Evolutionary conservation across 2,113 vertebrate species (phyloP).

Genomic region (Holacanthus passer): DNA sequence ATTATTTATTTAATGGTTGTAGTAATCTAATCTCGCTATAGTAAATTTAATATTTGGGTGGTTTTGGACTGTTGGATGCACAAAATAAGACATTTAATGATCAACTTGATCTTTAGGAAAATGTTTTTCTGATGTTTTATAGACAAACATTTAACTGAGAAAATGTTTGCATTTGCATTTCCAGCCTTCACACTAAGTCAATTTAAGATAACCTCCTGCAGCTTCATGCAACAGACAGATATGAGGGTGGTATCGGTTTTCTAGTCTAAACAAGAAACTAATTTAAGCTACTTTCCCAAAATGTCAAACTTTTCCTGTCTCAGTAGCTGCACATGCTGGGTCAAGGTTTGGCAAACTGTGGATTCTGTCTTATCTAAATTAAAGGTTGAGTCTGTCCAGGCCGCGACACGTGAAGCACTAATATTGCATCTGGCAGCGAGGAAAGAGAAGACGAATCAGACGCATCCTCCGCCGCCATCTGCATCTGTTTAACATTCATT

Average conservation of each 20-base stretch:
- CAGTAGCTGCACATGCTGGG: constrained; percentile 14
- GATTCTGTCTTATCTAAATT: constrained; percentile 23
- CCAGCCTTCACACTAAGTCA: background rate
- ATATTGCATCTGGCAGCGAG: constrained; percentile 5
- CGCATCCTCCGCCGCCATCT: background rate
- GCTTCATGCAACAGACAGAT: background rate
- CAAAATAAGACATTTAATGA: background rate
- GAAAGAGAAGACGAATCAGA: background rate
- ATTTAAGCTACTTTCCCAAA: background rate
- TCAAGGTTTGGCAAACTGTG: background rate
- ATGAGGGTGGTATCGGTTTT: background rate
- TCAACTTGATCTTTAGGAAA: background rate
- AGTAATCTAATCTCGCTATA: no score
- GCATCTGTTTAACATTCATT: constrained; percentile 47
- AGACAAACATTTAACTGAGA: background rate
- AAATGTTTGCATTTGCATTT: background rate
- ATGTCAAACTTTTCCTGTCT: background rate
- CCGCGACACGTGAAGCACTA: constrained; percentile 3
- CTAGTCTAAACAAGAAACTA: background rate
- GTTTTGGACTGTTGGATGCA: background rate
- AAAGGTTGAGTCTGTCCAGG: constrained; percentile 1
- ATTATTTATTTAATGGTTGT: no score
- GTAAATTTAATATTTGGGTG: background rate
- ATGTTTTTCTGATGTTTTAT: background rate
- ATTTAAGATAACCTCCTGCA: background rate